These are phyloP conservation scores for Eulemur coronatus DNA, from an alignment of 2,797 vertebrate genomes.

Conservation along the genomic window DNA sequence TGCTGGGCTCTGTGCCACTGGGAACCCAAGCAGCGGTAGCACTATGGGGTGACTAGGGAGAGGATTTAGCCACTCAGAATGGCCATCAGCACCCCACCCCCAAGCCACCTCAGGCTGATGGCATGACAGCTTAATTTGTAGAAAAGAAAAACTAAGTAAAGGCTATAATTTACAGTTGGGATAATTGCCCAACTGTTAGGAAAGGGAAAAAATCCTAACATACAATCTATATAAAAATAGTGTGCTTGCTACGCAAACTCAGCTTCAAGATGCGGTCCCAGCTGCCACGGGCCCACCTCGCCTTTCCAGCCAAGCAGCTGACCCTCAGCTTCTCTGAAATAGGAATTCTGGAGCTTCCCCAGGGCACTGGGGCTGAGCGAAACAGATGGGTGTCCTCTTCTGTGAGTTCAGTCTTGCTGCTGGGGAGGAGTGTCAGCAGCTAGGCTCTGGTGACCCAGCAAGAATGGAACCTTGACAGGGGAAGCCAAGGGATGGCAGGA, in stretches of 20 bases:
- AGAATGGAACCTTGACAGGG: not conserved
- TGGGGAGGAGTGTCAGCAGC: not conserved
- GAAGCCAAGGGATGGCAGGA: not conserved
- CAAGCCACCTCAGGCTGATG: constrained; percentile 61
- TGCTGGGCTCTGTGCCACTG: not conserved
- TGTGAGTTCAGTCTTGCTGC: constrained; percentile 29
- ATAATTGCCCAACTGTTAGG: constrained; percentile 77
- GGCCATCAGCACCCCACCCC: constrained; percentile 17
- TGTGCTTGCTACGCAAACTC: constrained; percentile 61
- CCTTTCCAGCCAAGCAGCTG: constrained; percentile 53
- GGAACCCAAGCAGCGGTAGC: not conserved
- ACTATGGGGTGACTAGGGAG: not conserved
- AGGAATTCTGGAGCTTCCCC: constrained; percentile 24
- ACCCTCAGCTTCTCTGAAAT: constrained; percentile 45
- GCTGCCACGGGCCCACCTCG: constrained; percentile 37
- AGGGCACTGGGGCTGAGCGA: not conserved
- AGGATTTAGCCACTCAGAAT: constrained; percentile 36
- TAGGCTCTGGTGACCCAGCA: not conserved
- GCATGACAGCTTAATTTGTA: constrained; percentile 76
- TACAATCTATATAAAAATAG: constrained; percentile 78
- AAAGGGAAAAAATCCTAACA: constrained; percentile 57
- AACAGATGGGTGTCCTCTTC: constrained; percentile 6
- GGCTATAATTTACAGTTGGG: constrained; percentile 76
- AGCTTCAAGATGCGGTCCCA: constrained; percentile 48
- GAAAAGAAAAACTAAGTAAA: constrained; percentile 72